Evolutionary conservation across 1,140 invertebrate species (phyloP).

Genomic region (Lethocerus indicus): DNA sequence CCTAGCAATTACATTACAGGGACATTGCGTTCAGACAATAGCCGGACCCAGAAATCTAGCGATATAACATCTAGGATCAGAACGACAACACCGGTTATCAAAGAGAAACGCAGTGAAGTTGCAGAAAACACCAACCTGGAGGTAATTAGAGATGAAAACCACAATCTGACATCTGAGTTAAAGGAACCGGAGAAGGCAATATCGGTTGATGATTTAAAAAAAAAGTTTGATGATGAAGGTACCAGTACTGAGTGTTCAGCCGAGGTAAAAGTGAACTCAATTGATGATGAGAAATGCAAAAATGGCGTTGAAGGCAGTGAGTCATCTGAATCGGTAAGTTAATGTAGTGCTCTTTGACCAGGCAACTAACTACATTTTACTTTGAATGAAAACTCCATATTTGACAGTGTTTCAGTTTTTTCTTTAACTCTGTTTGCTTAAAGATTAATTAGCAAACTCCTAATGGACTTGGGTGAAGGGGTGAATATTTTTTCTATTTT

Average conservation of each 20-base stretch:
- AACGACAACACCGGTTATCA: neutral
- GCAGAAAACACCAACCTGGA: slow-evolving; percentile 9
- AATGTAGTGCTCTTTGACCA: neutral
- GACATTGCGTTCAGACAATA: neutral
- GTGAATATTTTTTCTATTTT: too few species aligned
- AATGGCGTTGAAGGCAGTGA: neutral
- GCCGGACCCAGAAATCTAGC: slow-evolving; percentile 2
- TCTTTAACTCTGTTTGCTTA: too few species aligned
- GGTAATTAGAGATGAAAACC: slow-evolving; percentile 10
- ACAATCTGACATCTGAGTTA: neutral
- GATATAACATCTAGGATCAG: slow-evolving; percentile 1
- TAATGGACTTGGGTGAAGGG: too few species aligned
- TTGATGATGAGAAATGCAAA: neutral
- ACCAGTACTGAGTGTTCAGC: slow-evolving; percentile 1
- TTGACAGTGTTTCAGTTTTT: too few species aligned
- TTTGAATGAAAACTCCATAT: too few species aligned
- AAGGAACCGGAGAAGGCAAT: neutral
- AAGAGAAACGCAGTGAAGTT: slow-evolving; percentile 3
- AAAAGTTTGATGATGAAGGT: slow-evolving; percentile 6
- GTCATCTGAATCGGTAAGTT: slow-evolving; percentile 1
- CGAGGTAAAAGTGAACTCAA: neutral
- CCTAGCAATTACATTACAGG: slow-evolving; percentile 7
- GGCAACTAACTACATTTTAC: too few species aligned
- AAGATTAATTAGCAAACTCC: too few species aligned
- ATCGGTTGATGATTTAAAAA: too few species aligned